Base-by-base conservation (phyloP, 2,888 invertebrate genomes). In the Oxyteleia sp. region DNA sequence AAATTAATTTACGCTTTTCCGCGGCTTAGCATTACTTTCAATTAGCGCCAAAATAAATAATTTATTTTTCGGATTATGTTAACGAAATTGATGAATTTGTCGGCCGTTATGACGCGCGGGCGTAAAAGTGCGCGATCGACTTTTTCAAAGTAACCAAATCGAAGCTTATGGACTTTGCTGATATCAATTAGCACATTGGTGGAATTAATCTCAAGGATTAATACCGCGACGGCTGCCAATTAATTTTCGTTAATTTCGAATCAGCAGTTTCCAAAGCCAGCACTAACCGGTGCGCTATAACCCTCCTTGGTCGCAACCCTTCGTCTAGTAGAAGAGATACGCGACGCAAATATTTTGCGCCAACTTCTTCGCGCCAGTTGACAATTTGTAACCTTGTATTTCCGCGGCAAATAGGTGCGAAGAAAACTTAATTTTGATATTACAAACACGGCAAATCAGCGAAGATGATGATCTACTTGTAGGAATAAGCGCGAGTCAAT, bases 231-330 rank as follows among this genome's bases (percentile, higher is more conserved):
- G 87, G 80, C 89, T 89, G 89, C 91, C 91, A 91, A 92, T 92
- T 92, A 92, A 92, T 92, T 92, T 91, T 88, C 91, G 91, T 91
- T 91, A 91, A 91, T 92, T 91, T 91, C 90, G 91, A 92, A 92
- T 92, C 92, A 92, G 92, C 92, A 92, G 90, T 92, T 91, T 90
- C 90, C 87, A 89, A 89, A 89, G 88, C 88, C 82, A 84, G 82
- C 68, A 82, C 83, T 83, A 84, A 84, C 79, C 75, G 66, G 82
- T 49, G 49, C 80, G 75, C 47, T 63, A 32, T 66, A 84, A 76
- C 82, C 72, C 81, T 75, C 72, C 64, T 74, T 63, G 69, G 57
- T 66, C 45, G n/a, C 38, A 41, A 68, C 64, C 69, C 82, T 49
- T 51, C 68, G 8, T 64, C 51, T 47, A 57, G 2, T 18, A 49